Evolutionary conservation across 2,888 invertebrate genomes (phyloP).

Genomic region (Myopa tessellatipennis): DNA sequence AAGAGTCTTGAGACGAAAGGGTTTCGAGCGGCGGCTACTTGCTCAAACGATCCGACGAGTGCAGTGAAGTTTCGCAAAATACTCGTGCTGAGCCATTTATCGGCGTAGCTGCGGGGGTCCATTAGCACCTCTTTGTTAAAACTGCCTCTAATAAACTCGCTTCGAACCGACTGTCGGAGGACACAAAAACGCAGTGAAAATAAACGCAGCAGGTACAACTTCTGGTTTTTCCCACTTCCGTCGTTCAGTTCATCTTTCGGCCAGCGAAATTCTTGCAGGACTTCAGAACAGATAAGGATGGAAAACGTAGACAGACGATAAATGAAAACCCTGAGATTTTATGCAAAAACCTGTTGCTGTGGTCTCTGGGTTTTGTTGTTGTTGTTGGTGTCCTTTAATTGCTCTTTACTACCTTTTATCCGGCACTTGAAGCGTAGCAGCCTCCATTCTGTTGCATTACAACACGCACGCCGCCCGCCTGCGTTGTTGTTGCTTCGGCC

Average conservation of each 20-base stretch:
- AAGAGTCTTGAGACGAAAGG: neutral
- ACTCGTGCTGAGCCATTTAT: neutral
- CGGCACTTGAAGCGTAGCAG: neutral
- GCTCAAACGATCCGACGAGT: neutral
- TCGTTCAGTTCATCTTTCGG: no score
- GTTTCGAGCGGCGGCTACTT: neutral
- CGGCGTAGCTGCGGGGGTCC: neutral
- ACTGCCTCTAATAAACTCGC: no score
- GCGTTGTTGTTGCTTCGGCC: no score
- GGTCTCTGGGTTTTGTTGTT: no score
- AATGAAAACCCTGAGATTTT: no score
- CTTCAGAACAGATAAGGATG: no score
- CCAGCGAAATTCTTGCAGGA: no score
- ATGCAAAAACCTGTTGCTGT: no score
- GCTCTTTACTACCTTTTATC: no score
- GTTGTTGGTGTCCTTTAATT: no score
- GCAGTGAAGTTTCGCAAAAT: neutral
- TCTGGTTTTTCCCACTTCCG: neutral
- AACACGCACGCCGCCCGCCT: no score
- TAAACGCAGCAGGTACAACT: constrained; percentile 2
- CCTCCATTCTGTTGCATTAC: neutral
- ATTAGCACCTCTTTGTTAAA: constrained; percentile 12
- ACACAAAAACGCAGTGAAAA: neutral
- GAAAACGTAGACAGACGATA: no score
- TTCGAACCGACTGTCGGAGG: neutral